A percentile compares a stretch with the other conserved stretches of the same genome.
phyloP scores from a whole-genome alignment of 92 coral and sea anemone species.

The Heteractis magnifica region DNA sequence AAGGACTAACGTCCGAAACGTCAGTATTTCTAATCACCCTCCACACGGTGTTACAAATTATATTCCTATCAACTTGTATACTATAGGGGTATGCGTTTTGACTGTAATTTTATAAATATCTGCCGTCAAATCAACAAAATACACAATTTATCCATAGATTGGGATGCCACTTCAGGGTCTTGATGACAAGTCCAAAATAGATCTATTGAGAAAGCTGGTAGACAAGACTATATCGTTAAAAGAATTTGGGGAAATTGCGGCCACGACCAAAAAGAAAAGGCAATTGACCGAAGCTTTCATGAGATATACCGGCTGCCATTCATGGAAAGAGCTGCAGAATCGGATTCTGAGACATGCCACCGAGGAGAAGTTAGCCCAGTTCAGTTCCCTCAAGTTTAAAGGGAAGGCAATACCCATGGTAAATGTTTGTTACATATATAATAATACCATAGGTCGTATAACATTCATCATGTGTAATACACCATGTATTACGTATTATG shows the following conservation, averaged over 20 bases:
- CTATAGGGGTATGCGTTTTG: too few species aligned
- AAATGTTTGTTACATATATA: too few species aligned
- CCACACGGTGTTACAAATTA: too few species aligned
- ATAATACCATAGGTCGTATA: too few species aligned
- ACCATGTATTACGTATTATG: too few species aligned
- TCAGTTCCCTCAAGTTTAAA: background rate
- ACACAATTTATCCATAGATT: background rate
- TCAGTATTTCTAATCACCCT: too few species aligned
- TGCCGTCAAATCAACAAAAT: background rate
- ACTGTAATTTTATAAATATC: too few species aligned
- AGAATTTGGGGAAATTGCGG: background rate
- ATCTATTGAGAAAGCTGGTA: background rate
- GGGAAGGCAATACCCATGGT: background rate
- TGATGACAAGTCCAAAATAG: background rate
- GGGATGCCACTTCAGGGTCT: background rate
- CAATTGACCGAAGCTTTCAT: background rate
- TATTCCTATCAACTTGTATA: too few species aligned
- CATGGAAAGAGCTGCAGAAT: too few species aligned
- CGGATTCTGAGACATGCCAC: background rate
- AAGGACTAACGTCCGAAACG: too few species aligned
- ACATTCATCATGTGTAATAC: too few species aligned
- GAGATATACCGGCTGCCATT: background rate
- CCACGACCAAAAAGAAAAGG: background rate
- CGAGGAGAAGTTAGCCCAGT: background rate
- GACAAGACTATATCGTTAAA: background rate